A percentile compares a stretch with the other conserved stretches of the same genome.
phyloP scores from a whole-genome alignment of 2,797 vertebrate genomes.

The Pogonophryne albipinna region DNA sequence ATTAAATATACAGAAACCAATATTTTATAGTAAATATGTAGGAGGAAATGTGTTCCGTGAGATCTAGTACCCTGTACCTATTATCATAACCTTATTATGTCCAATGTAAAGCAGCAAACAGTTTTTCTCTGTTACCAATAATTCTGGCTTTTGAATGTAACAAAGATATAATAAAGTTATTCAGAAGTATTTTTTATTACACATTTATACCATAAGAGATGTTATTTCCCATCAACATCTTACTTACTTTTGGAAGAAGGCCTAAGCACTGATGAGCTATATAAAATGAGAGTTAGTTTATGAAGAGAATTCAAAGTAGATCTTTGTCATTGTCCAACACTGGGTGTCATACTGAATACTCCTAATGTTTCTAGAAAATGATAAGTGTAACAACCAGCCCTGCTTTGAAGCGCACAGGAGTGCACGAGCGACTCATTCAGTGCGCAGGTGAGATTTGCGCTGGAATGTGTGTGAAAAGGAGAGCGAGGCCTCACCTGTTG shows the following conservation, averaged over 20 bases:
- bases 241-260: constrained; percentile 8
- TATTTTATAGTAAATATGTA: too few species aligned
- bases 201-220: neutral
- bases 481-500: constrained; percentile 73
- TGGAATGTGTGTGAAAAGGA: constrained; percentile 55
- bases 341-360: neutral
- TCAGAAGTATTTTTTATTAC: constrained; percentile 4
- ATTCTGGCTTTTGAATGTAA: neutral
- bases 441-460: constrained; percentile 27
- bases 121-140: too few species aligned
- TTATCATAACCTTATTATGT: too few species aligned
- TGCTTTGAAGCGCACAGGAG: neutral
- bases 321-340: too few species aligned
- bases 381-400: neutral
- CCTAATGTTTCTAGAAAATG: neutral
- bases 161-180: too few species aligned
- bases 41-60: too few species aligned
- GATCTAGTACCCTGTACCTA: too few species aligned
- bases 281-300: too few species aligned
- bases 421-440: neutral
- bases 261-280: neutral
- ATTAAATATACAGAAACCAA: too few species aligned
- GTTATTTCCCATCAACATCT: neutral
- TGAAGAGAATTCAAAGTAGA: too few species aligned
- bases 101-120: too few species aligned